Conservation (phyloP, 2,888 invertebrate species). For the Horisme vitalbata region DNA sequence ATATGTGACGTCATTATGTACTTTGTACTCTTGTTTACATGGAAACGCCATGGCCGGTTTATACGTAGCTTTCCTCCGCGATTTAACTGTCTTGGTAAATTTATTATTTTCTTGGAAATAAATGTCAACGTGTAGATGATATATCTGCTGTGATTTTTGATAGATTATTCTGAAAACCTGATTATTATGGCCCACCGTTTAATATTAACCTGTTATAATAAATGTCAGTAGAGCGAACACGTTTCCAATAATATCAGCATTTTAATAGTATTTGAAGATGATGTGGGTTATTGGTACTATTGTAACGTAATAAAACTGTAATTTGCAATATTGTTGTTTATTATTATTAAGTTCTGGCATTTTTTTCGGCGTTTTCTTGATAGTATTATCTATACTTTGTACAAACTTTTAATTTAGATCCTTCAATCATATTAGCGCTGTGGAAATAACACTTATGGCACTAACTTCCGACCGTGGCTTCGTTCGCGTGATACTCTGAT, state of each 20-base stretch:
- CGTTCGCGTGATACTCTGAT: too few species aligned
- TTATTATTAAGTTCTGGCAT: too few species aligned
- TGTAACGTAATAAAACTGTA: constrained; percentile 7
- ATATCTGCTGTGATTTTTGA: not conserved
- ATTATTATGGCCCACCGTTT: not conserved
- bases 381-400: too few species aligned
- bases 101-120: constrained; percentile 3
- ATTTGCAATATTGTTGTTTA: not conserved
- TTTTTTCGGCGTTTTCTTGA: too few species aligned
- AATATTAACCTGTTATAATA: not conserved
- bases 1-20: constrained; percentile 15
- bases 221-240: constrained; percentile 4
- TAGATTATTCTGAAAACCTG: constrained; percentile 4
- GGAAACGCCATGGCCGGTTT: not conserved
- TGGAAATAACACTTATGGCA: too few species aligned
- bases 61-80: constrained; percentile 2
- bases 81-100: not conserved
- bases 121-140: not conserved
- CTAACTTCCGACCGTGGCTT: too few species aligned
- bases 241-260: constrained; percentile 8
- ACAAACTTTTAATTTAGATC: too few species aligned
- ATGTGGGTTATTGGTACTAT: constrained; percentile 1
- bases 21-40: not conserved
- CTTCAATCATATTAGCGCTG: too few species aligned
- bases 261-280: constrained; percentile 3